A percentile compares a stretch with the other conserved stretches of the same genome.
phyloP scores from a whole-genome alignment of 1,140 invertebrate species.

The Anagrus nilaparvatae region DNA sequence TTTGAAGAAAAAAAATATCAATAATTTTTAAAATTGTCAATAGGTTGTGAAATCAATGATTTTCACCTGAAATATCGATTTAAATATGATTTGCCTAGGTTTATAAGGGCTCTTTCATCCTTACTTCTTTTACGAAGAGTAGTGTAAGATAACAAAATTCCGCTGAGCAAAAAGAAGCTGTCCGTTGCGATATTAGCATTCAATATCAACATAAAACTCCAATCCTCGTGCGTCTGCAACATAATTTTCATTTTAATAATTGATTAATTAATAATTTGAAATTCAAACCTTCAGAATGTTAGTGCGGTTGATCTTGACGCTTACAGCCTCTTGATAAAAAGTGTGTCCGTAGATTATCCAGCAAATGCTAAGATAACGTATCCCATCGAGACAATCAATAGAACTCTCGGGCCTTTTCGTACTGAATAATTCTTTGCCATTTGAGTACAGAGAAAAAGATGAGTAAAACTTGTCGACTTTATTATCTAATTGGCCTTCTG shows the following conservation, averaged over 20 bases:
- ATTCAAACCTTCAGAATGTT: constrained; percentile 21
- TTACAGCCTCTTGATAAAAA: constrained; percentile 21
- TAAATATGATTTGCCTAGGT: constrained; percentile 28
- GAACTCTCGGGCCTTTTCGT: constrained; percentile 23
- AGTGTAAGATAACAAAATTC: constrained; percentile 37
- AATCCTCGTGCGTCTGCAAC: constrained; percentile 27
- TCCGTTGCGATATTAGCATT: constrained; percentile 45
- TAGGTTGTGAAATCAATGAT: background rate
- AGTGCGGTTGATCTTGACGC: constrained; percentile 24
- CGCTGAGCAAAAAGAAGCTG: constrained; percentile 46
- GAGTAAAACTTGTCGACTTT: no score
- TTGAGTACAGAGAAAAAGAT: constrained; percentile 44
- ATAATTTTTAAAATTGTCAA: background rate
- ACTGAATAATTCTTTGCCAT: constrained; percentile 34
- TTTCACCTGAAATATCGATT: constrained; percentile 34
- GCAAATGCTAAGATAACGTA: constrained; percentile 43
- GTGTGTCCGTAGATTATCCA: constrained; percentile 47
- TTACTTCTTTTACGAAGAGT: constrained; percentile 31
- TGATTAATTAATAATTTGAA: no score
- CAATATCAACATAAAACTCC: constrained; percentile 28
- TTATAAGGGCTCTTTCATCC: constrained; percentile 21
- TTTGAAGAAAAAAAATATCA: background rate
- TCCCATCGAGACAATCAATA: constrained; percentile 42
- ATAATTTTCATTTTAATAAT: no score
- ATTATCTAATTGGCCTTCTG: no score